Percentiles rank a stretch among this genome's conserved stretches.
Evolutionary conservation across 2,797 vertebrate species (phyloP).

Genomic region (Spheniscus humboldti): DNA sequence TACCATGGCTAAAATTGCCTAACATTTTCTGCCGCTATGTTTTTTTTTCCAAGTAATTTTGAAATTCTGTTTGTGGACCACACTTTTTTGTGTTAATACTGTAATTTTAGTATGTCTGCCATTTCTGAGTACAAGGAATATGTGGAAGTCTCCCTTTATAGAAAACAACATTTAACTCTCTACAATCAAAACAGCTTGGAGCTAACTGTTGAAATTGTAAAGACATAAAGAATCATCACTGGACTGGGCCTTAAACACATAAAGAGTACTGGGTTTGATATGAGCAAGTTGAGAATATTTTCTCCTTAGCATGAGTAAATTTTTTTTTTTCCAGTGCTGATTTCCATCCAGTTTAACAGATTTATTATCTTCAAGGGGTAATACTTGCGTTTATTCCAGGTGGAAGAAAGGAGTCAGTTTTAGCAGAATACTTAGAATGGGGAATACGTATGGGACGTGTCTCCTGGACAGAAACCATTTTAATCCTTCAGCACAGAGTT

Average conservation of each 20-base stretch:
- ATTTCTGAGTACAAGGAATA: background rate
- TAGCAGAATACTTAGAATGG: background rate
- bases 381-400: background rate
- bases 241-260: accelerated
- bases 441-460: background rate
- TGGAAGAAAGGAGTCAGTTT: background rate
- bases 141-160: background rate
- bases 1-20: background rate
- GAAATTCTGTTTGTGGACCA: background rate
- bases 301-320: background rate
- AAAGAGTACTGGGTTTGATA: background rate
- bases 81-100: background rate
- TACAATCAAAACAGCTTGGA: background rate
- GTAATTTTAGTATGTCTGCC: background rate
- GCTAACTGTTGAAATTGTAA: background rate
- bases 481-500: background rate
- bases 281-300: background rate
- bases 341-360: background rate
- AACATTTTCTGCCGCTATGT: accelerated
- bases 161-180: background rate
- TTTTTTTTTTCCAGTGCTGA: background rate
- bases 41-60: background rate
- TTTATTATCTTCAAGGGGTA: background rate
- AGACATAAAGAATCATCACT: background rate
- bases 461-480: background rate